A percentile compares a stretch with the other conserved stretches of the same genome.
These are phyloP conservation scores for Bombus turneri DNA, from an alignment of 1,140 invertebrate species.

Conservation along the genomic window DNA sequence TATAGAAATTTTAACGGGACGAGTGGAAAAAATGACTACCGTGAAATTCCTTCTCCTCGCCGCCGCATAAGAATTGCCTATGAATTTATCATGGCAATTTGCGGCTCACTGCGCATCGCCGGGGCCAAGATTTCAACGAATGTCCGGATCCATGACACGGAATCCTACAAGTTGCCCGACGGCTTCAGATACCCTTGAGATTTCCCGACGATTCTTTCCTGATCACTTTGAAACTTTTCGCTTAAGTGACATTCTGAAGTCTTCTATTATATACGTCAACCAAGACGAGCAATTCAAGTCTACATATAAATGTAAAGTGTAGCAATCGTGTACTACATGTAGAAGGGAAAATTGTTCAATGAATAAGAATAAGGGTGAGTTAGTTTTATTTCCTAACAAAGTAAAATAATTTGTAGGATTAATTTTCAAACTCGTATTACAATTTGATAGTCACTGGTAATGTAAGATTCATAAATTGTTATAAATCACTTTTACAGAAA, in stretches of 20 bases:
- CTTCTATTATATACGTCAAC: conserved; percentile 26
- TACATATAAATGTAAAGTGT: background rate
- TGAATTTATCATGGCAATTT: conserved; percentile 70
- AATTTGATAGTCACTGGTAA: no score
- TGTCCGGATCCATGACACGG: conserved; percentile 56
- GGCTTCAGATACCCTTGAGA: conserved; percentile 55
- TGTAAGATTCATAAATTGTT: no score
- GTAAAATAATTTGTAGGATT: no score
- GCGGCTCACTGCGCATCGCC: conserved; percentile 40
- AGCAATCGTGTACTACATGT: background rate
- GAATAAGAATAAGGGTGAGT: background rate
- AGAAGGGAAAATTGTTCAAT: background rate
- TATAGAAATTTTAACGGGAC: conserved; percentile 43
- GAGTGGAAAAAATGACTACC: conserved; percentile 51
- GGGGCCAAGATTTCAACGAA: conserved; percentile 55
- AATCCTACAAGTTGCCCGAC: conserved; percentile 67
- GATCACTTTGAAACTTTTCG: conserved; percentile 61
- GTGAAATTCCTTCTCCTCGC: conserved; percentile 25
- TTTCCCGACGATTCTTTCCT: conserved; percentile 53
- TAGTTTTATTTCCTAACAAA: background rate
- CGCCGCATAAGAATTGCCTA: conserved; percentile 67
- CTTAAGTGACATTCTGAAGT: conserved; percentile 51
- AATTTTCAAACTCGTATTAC: no score
- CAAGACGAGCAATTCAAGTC: background rate
- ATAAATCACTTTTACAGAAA: no score